Base-by-base conservation (phyloP, 2,113 vertebrate genomes). In the Mionectes macconnelli region DNA sequence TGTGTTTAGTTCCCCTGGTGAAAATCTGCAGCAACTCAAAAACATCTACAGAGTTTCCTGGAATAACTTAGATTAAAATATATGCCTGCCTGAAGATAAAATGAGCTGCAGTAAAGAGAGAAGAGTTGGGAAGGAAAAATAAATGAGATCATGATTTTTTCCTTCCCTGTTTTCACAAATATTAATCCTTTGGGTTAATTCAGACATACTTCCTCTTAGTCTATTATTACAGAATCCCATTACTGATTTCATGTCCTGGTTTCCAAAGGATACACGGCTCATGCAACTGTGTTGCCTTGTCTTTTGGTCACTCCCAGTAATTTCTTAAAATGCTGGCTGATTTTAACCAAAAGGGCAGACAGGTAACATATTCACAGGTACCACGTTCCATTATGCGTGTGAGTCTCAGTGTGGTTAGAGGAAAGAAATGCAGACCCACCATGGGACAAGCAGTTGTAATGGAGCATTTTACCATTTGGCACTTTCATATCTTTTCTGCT, bases 201-300 rank as follows among this genome's bases (percentile, higher is more conserved):
- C 73, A 89, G 72, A 94, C 15, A 4, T 39, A 52, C 31, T 57
- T 52, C 57, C 18, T 52, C 15, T 20, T 88, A 84, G 60, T 47
- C 56, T 86, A 4, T 72, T 90, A 52, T 70, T 87, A 44, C 56
- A 84, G 40, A 87, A 90, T 81, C 66, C 49, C 67, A 75, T 84
- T 85, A 82, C 47, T 74, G 70, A 40, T 37, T 95, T 90, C 3
- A 74, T 94, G 93, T 94, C 57, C 67, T 90, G 22, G 18, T 94
- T 90, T 90, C 52, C 60, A 59, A 67, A 94, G 56, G 64, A 81
- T 28, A 14, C 23, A 25, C 12, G 18, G 11, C 25, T 93, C 42
- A 33, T 42, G 33, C 40, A 74, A 24, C 22, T 7, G 2, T 33
- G 23, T 35, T 70, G 21, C 13, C 44, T 30, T 74, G 27, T 37